Conservation (phyloP, 2,113 vertebrate genomes). For the Ifrita kowaldi region DNA sequence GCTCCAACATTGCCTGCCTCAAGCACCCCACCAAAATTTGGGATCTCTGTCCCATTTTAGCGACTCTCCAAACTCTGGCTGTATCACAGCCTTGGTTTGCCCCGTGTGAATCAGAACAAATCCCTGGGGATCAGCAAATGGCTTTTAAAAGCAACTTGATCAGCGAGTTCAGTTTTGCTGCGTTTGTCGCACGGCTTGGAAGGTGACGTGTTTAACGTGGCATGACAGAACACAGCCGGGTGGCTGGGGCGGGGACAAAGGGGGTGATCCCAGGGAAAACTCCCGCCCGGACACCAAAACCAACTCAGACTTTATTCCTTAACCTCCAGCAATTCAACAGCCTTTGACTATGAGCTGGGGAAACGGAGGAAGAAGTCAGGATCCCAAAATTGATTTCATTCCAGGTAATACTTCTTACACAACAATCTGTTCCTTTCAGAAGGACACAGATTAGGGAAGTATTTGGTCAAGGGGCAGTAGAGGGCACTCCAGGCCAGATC, state of each 20-base stretch:
- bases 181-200: neutral
- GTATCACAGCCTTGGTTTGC: neutral
- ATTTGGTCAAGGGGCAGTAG: slow-evolving; percentile 87
- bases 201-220: neutral
- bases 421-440: slow-evolving; percentile 49
- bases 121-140: neutral
- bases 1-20: accelerated
- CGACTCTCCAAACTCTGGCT: accelerated
- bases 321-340: neutral
- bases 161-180: accelerated
- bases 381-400: neutral
- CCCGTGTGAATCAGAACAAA: neutral
- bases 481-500: slow-evolving; percentile 92
- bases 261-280: accelerated
- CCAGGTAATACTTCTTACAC: slow-evolving; percentile 16
- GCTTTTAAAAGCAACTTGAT: neutral
- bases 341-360: neutral
- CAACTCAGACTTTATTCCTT: neutral
- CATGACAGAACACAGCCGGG: accelerated
- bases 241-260: neutral
- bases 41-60: neutral
- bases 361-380: neutral
- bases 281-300: neutral
- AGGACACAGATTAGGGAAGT: slow-evolving; percentile 81
- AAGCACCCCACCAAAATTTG: neutral